Percentiles rank a stretch among this genome's conserved stretches.
These are phyloP conservation scores for Neoaliturus tenellus DNA, from an alignment of 2,888 invertebrate genomes.

Conservation along the genomic window DNA sequence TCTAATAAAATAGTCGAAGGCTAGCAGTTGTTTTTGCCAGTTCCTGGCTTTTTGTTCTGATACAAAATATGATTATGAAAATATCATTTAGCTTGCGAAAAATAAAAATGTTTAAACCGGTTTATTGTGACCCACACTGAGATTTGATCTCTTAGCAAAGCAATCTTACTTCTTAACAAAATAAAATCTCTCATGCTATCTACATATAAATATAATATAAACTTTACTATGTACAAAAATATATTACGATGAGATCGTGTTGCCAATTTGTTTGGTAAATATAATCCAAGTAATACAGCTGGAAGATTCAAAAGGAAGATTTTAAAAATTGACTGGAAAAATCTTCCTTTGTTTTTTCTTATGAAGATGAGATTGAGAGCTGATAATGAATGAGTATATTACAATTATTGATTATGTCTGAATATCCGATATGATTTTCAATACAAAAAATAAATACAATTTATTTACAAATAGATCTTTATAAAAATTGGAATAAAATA, in stretches of 20 bases:
- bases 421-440: not conserved
- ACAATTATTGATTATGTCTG: not conserved
- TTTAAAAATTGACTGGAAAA: not conserved
- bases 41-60: constrained; percentile 1
- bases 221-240: constrained; percentile 46
- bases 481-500: not conserved
- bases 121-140: constrained; percentile 36
- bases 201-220: constrained; percentile 50
- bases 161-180: constrained; percentile 32
- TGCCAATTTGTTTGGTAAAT: constrained; percentile 45
- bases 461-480: not conserved
- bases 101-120: constrained; percentile 20
- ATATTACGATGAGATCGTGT: constrained; percentile 47
- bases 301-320: constrained; percentile 27
- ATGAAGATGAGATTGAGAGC: not conserved
- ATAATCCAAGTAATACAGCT: constrained; percentile 3
- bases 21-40: not conserved
- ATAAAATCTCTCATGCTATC: constrained; percentile 47
- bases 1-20: not conserved
- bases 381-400: not conserved
- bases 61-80: constrained; percentile 25
- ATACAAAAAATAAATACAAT: not conserved
- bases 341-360: not conserved
- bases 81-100: not conserved
- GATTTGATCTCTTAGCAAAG: constrained; percentile 41